Base-by-base conservation (phyloP, 2,888 invertebrate species). In the Lagria hirta region DNA sequence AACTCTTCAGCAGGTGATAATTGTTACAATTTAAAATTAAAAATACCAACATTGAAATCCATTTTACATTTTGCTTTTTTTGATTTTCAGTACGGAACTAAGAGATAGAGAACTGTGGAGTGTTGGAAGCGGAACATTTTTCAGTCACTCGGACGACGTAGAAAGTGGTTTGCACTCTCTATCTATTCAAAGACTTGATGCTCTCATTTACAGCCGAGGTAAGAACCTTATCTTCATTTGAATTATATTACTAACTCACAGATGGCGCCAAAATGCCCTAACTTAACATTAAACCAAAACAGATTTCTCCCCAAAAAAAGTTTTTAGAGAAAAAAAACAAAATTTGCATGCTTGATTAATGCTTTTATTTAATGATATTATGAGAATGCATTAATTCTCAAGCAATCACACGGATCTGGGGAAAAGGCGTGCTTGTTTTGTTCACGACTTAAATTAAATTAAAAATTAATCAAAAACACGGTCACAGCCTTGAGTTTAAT, bases 91-190 rank as follows among this genome's bases (percentile, higher is more conserved):
- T 26, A 28, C 34, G 34, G 49, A 48, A 30, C 68, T 69, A 68
- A 57, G 66, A 49, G 67, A 67, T 43, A 49, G 63, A 18, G 66
- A 65, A 35, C 27, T 69, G 30, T 68, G 68, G 67, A 61, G 57
- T 14, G 56, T 67, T 11, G 67, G 66, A 29, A 49, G 60, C 8
- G 70, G 70, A 7, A 64, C 64, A 33, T 70, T 69, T 49, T 57
- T 66, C 37, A 66, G 65, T 36, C 66, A 66, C 33, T 62, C 65
- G 3, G 70, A 69, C 38, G 60, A 62, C 35, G 58, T 65, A 40
- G 62, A 65, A 51, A 58, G 58, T 33, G 65, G 65, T 29, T 55
- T 65, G 20, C 66, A 67, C 54, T 67, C 66, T 3, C 42, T 70
- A 21, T 66, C 67, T 14, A 64, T 69, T 41, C 66, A 68, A 34